Conservation (phyloP, 2,888 invertebrate genomes). For the Habroteleia sp. region DNA sequence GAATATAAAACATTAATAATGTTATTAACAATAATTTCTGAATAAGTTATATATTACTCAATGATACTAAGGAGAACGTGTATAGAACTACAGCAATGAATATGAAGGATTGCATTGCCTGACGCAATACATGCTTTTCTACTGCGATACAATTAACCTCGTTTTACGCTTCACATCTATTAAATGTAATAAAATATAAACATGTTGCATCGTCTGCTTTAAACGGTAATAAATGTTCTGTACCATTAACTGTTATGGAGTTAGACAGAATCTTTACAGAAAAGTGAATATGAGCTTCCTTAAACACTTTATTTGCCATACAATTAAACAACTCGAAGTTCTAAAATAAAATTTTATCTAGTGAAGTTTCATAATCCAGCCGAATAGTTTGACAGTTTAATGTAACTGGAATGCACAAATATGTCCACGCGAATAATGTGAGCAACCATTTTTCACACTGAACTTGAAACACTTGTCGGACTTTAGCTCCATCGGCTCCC, state of each 20-base stretch:
- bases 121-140: conserved; percentile 38
- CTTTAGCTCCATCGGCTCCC: not conserved
- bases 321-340: too few species aligned
- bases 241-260: too few species aligned
- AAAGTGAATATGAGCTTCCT: too few species aligned
- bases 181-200: conserved; percentile 13
- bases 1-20: too few species aligned
- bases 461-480: conserved; percentile 39
- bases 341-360: not conserved
- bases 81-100: conserved; percentile 5
- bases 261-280: too few species aligned
- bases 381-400: conserved; percentile 18
- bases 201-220: not conserved
- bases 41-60: conserved; percentile 3
- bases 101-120: conserved; percentile 23
- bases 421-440: not conserved
- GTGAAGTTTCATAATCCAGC: not conserved
- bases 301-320: not conserved
- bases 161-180: conserved; percentile 11
- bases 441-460: conserved; percentile 35
- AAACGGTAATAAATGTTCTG: too few species aligned
- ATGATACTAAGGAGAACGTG: not conserved
- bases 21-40: not conserved
- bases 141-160: conserved; percentile 41
- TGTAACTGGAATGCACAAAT: conserved; percentile 19